Percentiles rank a stretch among this genome's conserved stretches.
Evolutionary conservation across 2,888 invertebrate genomes (phyloP).

Genomic region (Sinotaia quadrata): DNA sequence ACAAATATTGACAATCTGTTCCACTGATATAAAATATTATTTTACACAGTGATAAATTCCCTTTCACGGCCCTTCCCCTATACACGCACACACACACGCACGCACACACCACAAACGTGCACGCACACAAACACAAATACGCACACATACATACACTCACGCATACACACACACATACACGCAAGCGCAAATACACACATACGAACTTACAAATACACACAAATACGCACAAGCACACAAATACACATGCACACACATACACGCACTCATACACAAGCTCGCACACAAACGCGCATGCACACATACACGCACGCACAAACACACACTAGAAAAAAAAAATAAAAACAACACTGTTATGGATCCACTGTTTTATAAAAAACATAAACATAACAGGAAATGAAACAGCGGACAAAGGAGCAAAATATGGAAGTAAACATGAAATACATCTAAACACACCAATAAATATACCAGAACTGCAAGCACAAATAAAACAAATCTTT

Average conservation of each 20-base stretch:
- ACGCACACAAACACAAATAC: slow-evolving; percentile 5
- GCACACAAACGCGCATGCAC: slow-evolving; percentile 1
- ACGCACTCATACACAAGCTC: not conserved
- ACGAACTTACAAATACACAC: not conserved
- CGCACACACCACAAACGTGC: slow-evolving; percentile 15
- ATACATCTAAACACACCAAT: not conserved
- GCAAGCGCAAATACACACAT: slow-evolving; percentile 5
- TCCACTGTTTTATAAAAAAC: not conserved
- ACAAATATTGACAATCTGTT: too few species aligned
- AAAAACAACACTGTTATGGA: not conserved
- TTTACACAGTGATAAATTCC: too few species aligned
- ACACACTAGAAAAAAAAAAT: too few species aligned
- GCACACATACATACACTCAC: slow-evolving; percentile 17
- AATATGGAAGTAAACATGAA: not conserved
- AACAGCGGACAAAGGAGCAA: too few species aligned
- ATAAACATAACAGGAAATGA: too few species aligned
- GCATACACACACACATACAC: not conserved
- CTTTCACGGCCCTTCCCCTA: too few species aligned
- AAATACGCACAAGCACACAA: slow-evolving; percentile 5
- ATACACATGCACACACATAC: slow-evolving; percentile 2
- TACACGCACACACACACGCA: slow-evolving; percentile 6
- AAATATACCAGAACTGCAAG: slow-evolving; percentile 4
- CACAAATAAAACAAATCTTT: too few species aligned
- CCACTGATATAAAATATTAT: too few species aligned
- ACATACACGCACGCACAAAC: too few species aligned